Evolutionary conservation across 2,113 vertebrate species (phyloP), one percentile per base, ranked within the genome.

Genomic region (Zingel zingel): DNA sequence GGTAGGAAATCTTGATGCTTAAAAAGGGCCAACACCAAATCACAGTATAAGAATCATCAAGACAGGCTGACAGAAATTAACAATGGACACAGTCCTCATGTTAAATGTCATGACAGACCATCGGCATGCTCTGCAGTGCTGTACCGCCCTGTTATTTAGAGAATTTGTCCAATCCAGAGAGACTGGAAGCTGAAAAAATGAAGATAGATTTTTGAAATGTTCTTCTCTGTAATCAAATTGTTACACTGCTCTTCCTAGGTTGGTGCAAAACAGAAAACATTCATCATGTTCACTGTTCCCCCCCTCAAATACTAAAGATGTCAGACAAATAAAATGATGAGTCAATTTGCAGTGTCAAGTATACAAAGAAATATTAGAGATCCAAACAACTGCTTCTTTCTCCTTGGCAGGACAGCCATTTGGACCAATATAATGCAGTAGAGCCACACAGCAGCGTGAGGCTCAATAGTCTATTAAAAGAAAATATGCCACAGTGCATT

Each of bases 381-480:
- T 27, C 58, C 47, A 85, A 85, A 58, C 64, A 81, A 70, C 62
- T 61, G 21, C 58, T 39, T 63, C 63, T 18, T 47, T 84, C 50
- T 69, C 16, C 57, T 19, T 62, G 72, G 74, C 74, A 86, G 56
- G 82, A 5, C 0, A 18, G 68, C 58, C 66, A 79, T 82, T 86
- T 85, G 64, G 47, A 62, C 77, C 86, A 70, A 73, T 87, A 79
- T 79, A 85, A 81, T 63, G 74, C 70, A 58, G 70, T 5, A 48
- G 56, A 64, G 67, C 74, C 61, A 19, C 62, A 51, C 68, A 70
- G 79, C 56, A 9, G 21, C 5, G 23, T 0, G 9, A 27, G 57
- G 19, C 86, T 81, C 81, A 61, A 56, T 13, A 9, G 68, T 75
- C 79, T 70, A 79, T 90, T 90, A 87, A 85, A 83, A 73, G 75